Evolutionary conservation across 1,140 invertebrate species (phyloP), one percentile per base, ranked within the genome.

Genomic region (Araneus ventricosus): DNA sequence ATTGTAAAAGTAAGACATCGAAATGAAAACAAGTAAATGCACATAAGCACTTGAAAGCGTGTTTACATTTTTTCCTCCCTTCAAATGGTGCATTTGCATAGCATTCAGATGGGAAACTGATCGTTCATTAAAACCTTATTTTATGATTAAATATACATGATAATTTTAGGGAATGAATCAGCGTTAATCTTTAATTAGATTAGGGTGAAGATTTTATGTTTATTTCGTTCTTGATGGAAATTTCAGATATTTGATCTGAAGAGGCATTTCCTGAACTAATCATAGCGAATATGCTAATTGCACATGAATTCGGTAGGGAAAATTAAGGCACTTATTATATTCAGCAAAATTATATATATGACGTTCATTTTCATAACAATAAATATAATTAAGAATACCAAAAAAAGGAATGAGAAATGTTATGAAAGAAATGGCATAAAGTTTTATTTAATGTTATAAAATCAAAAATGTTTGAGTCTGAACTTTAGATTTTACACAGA

Each of bases 141-240:
- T 67, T n/a, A 67, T n/a, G 63, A 27, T 67, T 67, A 27, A 67
- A 67, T 67, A 67, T 67, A 7, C 27, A 67, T 67, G 63, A 8
- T 67, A 67, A 67, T 67, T 67, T 67, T 67, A 67, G 24, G 63
- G 24, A n/a, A 67, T n/a, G 2, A 67, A 67, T n/a, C 24, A 59
- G 20, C 24, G 57, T 59, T 67, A 67, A 67, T 67, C 24, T 67
- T 67, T 67, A 30, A 67, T 67, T 67, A 67, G 63, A 67, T 67
- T 67, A 67, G 27, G 45, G 45, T n/a, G 6, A 67, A 27, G 63
- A n/a, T 27, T 10, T 67, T 6, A 10, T 8, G 27, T 14, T 14
- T n/a, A 30, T 67, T 67, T 30, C 27, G 7, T 2, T 67, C 7
- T 14, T 3, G n/a, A 10, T 67, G 10, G 27, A 27, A 67, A 67